Evolutionary conservation across 2,113 vertebrate genomes (phyloP), one percentile per base, ranked within the genome.

Genomic region (Oxyura jamaicensis): DNA sequence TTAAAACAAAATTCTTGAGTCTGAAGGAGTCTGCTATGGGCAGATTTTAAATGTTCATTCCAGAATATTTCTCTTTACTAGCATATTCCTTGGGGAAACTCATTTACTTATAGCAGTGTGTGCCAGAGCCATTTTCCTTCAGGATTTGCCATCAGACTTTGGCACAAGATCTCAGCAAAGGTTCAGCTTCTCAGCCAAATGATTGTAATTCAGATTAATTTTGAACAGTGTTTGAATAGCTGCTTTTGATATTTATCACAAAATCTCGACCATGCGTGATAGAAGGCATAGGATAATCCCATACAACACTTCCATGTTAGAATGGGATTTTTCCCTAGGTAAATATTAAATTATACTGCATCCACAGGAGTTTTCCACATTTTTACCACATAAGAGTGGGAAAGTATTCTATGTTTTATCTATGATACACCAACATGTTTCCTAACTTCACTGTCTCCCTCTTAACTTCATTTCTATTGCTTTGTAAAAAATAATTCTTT

Each of bases 1-100:
- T 92, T 91, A 85, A 95, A 91, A 95, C 79, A 48, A 91, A 94
- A 72, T 81, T 4, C 13, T 42, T 72, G 80, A 74, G 59, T 91
- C 83, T 50, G 65, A 94, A 17, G 35, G 39, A 82, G 25, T 33
- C n/a, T 85, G 13, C 26, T 28, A 18, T 12, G 26, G 39, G 21
- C 12, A 26, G 6, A 19, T 80, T 77, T 74, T 56, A 53, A 60
- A 66, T 42, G 21, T 28, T 93, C 7, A 0, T 76, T 65, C 15
- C n/a, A n/a, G 29, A 62, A 29, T 33, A 2, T 52, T 66, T 50
- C 41, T 62, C 36, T 44, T 72, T 25, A 44, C 10, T 58, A 25
- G 33, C 9, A 8, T 3, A 62, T 46, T 75, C 50, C 23, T 72
- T 48, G 42, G 42, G 73, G 31, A 17, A 88, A 18, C 23, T 91